A percentile compares a stretch with the other conserved stretches of the same genome.
Evolutionary conservation across 2,888 invertebrate genomes (phyloP).

Genomic region (Palloptera scutellata): DNA sequence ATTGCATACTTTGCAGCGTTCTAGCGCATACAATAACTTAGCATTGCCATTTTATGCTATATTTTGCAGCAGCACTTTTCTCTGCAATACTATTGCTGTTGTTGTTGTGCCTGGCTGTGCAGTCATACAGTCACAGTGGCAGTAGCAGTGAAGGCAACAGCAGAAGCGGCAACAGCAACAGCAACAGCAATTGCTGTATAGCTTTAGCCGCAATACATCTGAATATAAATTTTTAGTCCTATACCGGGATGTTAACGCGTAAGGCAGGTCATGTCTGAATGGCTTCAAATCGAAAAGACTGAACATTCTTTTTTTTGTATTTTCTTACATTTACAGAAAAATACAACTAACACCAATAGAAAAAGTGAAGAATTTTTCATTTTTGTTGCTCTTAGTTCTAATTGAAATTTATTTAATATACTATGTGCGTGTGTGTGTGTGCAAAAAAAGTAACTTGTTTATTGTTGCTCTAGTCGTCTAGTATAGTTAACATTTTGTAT

Average conservation of each 20-base stretch:
- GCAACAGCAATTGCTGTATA: constrained; percentile 37
- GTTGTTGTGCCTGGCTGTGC: constrained; percentile 9
- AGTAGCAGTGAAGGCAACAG: constrained; percentile 22
- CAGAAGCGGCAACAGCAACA: constrained; percentile 32
- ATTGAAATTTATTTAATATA: no score
- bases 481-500: no score
- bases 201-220: constrained; percentile 40
- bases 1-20: constrained; percentile 33
- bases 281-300: constrained; percentile 16
- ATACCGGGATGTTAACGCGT: constrained; percentile 65
- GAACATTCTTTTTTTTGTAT: no score
- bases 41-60: constrained; percentile 21
- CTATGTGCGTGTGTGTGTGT: no score
- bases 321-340: no score
- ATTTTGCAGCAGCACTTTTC: constrained; percentile 4
- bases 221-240: constrained; percentile 58
- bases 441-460: no score
- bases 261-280: constrained; percentile 65
- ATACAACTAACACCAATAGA: no score
- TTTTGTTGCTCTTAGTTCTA: no score
- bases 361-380: no score
- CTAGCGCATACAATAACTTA: constrained; percentile 26
- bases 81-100: constrained; percentile 19
- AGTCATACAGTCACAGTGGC: constrained; percentile 17
- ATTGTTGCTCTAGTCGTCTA: no score